Evolutionary conservation across 2,113 vertebrate species (phyloP), one percentile per base, ranked within the genome.

Genomic region (Pan paniscus): DNA sequence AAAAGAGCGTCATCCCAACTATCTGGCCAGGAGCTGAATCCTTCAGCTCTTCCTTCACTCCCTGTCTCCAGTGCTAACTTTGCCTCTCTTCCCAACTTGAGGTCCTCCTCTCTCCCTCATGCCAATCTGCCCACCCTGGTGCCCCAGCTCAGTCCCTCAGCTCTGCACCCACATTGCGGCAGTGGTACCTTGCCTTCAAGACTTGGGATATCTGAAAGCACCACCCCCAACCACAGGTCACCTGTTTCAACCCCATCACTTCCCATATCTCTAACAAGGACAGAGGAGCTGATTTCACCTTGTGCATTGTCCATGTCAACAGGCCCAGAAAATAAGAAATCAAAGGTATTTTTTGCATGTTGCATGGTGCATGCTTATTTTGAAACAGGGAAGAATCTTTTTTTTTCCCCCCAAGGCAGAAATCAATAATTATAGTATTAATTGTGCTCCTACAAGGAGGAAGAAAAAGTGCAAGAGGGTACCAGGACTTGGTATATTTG

Each of bases 301-400:
- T 95, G 94, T 16, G 85, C 96, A 73, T 98, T 98, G 95, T 92
- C 98, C 92, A 86, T 93, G 96, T 43, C 96, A 98, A 59, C 98
- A 97, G 98, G 95, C 75, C 89, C 78, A 88, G 98, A 99, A 95
- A 98, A 98, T 98, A 97, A 98, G 98, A 98, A 98, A 98, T 87
- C 98, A 89, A 98, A 99, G 99, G 99, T 99, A 99, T 95, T 97
- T 98, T 48, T 27, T 96, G 95, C 92, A 83, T 2, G 92, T 76
- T 95, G 96, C 91, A 98, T 98, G 95, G 52, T 98, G 98, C 99
- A 99, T 99, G 98, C 76, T 98, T 96, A 75, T 61, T 95, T 89
- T 80, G 35, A 92, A 79, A 79, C 82, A 52, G 2, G 32, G 35
- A 95, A 85, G 61, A 93, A 27, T 50, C 9, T 30, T 84, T 89